Conservation (phyloP, 2,888 invertebrate genomes). For the Mesorhabditis spiculigera region DNA sequence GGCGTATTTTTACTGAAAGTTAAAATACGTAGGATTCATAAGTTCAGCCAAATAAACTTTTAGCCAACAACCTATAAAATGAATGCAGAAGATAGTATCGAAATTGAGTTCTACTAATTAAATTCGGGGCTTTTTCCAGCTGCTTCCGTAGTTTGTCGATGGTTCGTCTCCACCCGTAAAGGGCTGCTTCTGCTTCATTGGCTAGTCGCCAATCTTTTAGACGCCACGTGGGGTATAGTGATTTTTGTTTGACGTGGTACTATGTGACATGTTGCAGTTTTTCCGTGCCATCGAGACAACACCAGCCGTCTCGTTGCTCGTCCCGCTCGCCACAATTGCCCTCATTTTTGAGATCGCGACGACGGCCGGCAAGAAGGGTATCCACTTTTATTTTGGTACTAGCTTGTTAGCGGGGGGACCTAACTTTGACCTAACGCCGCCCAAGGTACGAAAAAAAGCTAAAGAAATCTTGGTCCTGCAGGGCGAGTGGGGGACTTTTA, state of each 20-base stretch:
- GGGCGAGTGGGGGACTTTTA: no score
- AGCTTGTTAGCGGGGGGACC: no score
- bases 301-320: background rate
- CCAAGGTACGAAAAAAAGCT: no score
- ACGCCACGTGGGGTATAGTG: background rate
- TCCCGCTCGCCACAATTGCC: background rate
- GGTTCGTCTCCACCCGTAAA: background rate
- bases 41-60: no score
- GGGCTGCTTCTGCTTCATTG: slow-evolving; percentile 1
- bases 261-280: background rate
- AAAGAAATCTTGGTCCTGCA: no score
- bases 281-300: background rate
- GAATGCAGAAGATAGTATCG: no score
- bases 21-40: no score
- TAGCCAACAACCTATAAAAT: no score
- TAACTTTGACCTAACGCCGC: no score
- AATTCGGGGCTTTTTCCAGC: background rate
- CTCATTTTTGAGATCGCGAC: background rate
- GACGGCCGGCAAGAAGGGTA: background rate
- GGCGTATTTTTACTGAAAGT: no score
- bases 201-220: background rate
- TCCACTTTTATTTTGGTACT: no score
- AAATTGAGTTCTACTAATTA: no score
- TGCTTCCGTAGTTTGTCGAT: background rate
- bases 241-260: background rate